Percentiles rank a stretch among this genome's conserved stretches.
Conservation (phyloP, 1,140 invertebrate species). For the Hermetia illucens region DNA sequence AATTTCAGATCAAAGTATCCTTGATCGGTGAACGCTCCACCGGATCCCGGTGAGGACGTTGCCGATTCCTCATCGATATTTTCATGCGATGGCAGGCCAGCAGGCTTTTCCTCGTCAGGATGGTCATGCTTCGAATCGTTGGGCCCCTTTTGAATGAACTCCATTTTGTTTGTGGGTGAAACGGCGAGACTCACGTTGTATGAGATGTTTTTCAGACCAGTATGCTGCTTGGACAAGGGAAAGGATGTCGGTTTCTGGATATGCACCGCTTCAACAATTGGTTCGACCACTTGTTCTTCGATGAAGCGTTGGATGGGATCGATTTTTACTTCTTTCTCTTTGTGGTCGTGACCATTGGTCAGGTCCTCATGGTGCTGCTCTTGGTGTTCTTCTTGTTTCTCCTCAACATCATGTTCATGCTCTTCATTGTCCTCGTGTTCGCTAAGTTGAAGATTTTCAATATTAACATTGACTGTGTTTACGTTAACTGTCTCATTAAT, state of each 20-base stretch:
- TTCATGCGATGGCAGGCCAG: conserved; percentile 13
- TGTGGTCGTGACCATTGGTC: neutral
- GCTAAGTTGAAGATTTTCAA: too few relatives aligned
- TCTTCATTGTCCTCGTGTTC: too few relatives aligned
- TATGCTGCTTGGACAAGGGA: conserved; percentile 18
- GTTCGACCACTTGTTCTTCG: neutral
- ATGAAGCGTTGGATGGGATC: neutral
- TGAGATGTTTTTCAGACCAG: conserved; percentile 28
- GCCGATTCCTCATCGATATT: conserved; percentile 21
- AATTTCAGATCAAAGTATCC: conserved; percentile 48
- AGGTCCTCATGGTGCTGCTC: neutral
- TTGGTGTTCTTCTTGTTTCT: too few relatives aligned
- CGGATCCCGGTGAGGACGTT: conserved; percentile 14
- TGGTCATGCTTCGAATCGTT: conserved; percentile 28
- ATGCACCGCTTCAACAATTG: neutral
- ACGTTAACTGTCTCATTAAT: too few relatives aligned
- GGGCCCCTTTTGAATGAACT: conserved; percentile 23
- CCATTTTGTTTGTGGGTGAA: conserved; percentile 26
- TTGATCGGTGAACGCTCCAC: conserved; percentile 34
- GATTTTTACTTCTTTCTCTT: neutral
- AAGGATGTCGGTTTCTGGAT: conserved; percentile 1
- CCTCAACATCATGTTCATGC: too few relatives aligned
- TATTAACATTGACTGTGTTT: too few relatives aligned
- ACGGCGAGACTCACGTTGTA: conserved; percentile 26
- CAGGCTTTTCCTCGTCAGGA: conserved; percentile 17